Percentiles rank a stretch among this genome's conserved stretches.
Conservation (phyloP, 1,140 invertebrate genomes). For the Drosophila mayri region DNA sequence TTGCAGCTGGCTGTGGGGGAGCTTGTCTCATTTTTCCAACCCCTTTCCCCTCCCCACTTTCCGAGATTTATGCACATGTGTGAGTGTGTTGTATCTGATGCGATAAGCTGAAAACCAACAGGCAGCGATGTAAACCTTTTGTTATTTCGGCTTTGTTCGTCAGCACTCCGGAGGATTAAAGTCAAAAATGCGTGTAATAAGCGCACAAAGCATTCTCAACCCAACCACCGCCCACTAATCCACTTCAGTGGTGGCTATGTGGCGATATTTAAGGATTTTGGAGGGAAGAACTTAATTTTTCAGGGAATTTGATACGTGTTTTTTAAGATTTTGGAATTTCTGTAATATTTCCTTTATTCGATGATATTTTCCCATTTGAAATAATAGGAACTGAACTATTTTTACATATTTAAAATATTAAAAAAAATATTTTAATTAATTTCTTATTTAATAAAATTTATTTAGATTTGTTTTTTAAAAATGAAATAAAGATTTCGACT, state of each 20-base stretch:
- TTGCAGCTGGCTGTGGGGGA: slow-evolving; percentile 52
- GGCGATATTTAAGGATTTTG: neutral
- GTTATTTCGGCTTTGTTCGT: slow-evolving; percentile 80
- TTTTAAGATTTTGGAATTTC: neutral
- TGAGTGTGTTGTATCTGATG: slow-evolving; percentile 33
- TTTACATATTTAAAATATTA: neutral
- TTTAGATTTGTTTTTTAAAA: no score
- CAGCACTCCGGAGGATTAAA: slow-evolving; percentile 79
- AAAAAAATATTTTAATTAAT: no score
- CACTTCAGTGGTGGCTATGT: slow-evolving; percentile 4
- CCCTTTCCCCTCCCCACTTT: slow-evolving; percentile 4
- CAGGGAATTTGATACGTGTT: neutral
- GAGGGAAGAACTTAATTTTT: neutral
- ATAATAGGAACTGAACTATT: no score
- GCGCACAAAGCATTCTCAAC: slow-evolving; percentile 73
- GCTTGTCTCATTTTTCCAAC: slow-evolving; percentile 44
- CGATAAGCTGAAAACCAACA: slow-evolving; percentile 80
- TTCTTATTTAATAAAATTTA: neutral
- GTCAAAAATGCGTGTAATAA: slow-evolving; percentile 84
- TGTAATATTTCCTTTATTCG: neutral
- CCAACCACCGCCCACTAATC: slow-evolving; percentile 52
- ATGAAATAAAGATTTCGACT: neutral
- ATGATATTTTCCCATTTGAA: neutral
- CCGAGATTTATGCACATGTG: slow-evolving; percentile 62
- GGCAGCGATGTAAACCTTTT: slow-evolving; percentile 79